Percentiles rank a stretch among this genome's conserved stretches.
phyloP scores from a whole-genome alignment of 1,140 invertebrate genomes.

The Protaetia brevitarsis region DNA sequence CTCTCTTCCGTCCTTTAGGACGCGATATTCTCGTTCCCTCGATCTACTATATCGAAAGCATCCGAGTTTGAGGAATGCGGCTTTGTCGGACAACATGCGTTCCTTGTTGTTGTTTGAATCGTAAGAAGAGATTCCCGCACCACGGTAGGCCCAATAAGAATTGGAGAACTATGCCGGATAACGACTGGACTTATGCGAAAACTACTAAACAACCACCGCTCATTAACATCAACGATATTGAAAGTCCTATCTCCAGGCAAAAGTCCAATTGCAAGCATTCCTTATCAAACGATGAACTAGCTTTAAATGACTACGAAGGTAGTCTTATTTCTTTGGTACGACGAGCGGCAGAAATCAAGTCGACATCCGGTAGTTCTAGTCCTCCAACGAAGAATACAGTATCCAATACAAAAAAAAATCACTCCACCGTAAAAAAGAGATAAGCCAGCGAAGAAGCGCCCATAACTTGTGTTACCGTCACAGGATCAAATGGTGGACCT shows the following conservation, averaged over 20 bases:
- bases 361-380: neutral
- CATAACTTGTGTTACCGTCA: neutral
- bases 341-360: neutral
- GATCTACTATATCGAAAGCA: neutral
- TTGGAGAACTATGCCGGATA: neutral
- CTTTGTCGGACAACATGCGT: neutral
- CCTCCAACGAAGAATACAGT: neutral
- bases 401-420: too few species aligned
- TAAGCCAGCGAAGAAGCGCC: neutral
- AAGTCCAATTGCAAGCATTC: too few species aligned
- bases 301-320: too few species aligned
- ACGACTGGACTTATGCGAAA: neutral
- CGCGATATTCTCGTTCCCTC: neutral
- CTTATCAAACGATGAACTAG: too few species aligned
- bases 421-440: neutral
- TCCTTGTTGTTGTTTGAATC: neutral
- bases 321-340: too few species aligned
- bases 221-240: slow-evolving; percentile 6
- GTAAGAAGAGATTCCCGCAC: slow-evolving; percentile 6
- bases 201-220: neutral
- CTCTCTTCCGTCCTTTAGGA: neutral
- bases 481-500: neutral
- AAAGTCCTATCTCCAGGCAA: neutral
- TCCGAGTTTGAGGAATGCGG: neutral
- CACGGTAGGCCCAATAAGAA: slow-evolving; percentile 5